Evolutionary conservation across 2,113 vertebrate genomes (phyloP).

Genomic region (Leptobrachium ailaonicum): DNA sequence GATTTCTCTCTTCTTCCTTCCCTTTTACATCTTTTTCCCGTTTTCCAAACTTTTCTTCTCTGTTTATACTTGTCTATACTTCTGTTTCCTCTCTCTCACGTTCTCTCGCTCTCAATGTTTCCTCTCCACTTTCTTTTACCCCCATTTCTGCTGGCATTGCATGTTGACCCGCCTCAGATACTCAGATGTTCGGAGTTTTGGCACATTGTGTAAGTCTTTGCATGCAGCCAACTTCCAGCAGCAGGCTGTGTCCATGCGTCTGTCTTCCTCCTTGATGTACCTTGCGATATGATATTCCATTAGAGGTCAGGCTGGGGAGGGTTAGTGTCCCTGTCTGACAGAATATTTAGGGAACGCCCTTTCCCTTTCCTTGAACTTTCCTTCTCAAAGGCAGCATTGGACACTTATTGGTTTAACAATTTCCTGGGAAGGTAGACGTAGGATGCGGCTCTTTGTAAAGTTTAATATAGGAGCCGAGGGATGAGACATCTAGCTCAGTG

Average conservation of each 20-base stretch:
- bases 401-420: not conserved
- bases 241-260: conserved; percentile 38
- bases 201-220: conserved; percentile 46
- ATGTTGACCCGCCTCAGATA: conserved; percentile 37
- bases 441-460: not conserved
- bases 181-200: conserved; percentile 40
- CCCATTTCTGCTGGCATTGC: conserved; percentile 15
- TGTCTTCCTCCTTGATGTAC: conserved; percentile 32
- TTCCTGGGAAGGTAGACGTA: not conserved
- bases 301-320: not conserved
- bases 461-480: no score
- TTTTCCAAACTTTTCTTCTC: not conserved
- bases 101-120: no score
- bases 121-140: not conserved
- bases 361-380: conserved; percentile 3
- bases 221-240: conserved; percentile 22
- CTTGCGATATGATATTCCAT: conserved; percentile 19
- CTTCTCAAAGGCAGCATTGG: not conserved
- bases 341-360: not conserved
- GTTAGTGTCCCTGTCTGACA: no score
- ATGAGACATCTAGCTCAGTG: no score
- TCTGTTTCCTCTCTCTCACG: not conserved
- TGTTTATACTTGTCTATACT: not conserved
- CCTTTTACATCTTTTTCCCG: not conserved
- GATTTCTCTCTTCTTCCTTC: not conserved